Conservation (phyloP, 2,888 invertebrate genomes). For the Adela reaumurella region DNA sequence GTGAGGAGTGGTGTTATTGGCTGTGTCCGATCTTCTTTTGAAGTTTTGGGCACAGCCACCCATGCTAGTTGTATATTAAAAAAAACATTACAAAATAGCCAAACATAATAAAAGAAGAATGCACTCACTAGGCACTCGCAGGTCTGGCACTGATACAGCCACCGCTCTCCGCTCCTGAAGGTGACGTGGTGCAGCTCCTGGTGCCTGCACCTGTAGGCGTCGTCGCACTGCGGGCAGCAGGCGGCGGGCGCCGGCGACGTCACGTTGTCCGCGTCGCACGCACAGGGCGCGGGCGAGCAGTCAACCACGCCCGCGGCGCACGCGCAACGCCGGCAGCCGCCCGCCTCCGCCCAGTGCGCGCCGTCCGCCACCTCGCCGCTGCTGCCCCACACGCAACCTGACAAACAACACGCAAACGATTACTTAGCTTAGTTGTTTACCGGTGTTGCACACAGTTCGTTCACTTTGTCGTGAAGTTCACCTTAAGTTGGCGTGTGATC, state of each 20-base stretch:
- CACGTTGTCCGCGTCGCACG: conserved; percentile 56
- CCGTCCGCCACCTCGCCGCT: conserved; percentile 61
- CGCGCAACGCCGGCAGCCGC: conserved; percentile 44
- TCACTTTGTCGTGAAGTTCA: too few relatives aligned
- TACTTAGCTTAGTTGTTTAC: too few relatives aligned
- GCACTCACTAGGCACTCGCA: conserved; percentile 81
- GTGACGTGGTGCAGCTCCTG: conserved; percentile 73
- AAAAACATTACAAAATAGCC: too few relatives aligned
- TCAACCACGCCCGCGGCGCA: conserved; percentile 59
- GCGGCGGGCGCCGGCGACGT: conserved; percentile 52
- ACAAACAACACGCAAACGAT: conserved; percentile 2
- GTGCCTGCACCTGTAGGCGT: conserved; percentile 69
- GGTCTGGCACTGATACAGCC: conserved; percentile 89
- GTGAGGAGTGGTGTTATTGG: too few relatives aligned
- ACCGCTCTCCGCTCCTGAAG: conserved; percentile 78
- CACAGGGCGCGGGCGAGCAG: conserved; percentile 67
- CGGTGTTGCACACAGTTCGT: too few relatives aligned
- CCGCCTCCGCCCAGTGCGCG: conserved; percentile 43
- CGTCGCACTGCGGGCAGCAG: conserved; percentile 82
- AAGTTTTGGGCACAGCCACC: too few relatives aligned
- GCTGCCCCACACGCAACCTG: conserved; percentile 69
- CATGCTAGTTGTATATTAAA: too few relatives aligned
- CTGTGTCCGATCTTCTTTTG: too few relatives aligned
- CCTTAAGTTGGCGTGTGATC: too few relatives aligned
- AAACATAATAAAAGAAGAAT: background rate